phyloP scores from a whole-genome alignment of 2,797 vertebrate species.

The Poecilia wingei region DNA sequence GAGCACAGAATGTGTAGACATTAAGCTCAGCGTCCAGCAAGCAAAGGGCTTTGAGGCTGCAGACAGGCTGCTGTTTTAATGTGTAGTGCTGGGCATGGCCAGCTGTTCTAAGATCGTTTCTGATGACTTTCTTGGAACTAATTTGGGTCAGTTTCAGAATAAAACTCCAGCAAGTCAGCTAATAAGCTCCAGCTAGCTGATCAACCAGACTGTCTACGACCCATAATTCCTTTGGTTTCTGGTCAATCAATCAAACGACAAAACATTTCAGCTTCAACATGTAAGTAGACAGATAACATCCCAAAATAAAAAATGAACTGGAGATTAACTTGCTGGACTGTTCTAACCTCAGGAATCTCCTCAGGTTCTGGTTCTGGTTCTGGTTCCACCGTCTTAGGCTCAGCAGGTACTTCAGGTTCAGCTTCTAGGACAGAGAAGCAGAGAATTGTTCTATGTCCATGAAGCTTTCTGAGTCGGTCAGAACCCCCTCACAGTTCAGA shows the following conservation, averaged over 20 bases:
- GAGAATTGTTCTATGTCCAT: slow-evolving; percentile 4
- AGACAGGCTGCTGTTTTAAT: background rate
- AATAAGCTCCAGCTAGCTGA: background rate
- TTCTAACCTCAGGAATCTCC: slow-evolving; percentile 48
- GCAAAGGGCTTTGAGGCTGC: background rate
- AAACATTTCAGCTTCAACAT: background rate
- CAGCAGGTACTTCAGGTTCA: slow-evolving; percentile 42
- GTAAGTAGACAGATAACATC: background rate
- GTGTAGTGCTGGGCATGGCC: background rate
- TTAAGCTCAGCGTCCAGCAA: background rate
- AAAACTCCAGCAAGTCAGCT: background rate
- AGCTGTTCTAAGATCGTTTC: background rate
- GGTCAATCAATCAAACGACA: background rate
- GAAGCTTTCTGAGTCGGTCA: background rate
- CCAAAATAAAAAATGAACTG: background rate
- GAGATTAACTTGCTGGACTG: background rate
- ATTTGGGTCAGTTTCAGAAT: background rate
- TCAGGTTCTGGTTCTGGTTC: slow-evolving; percentile 46
- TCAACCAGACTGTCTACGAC: background rate
- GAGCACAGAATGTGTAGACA: background rate
- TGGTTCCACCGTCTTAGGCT: slow-evolving; percentile 11
- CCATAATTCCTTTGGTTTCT: background rate
- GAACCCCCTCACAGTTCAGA: background rate
- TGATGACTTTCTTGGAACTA: background rate
- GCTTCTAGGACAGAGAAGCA: slow-evolving; percentile 35